Evolutionary conservation across 64 coral and sea anemone species (phyloP).

Genomic region (Trachythela sp.): DNA sequence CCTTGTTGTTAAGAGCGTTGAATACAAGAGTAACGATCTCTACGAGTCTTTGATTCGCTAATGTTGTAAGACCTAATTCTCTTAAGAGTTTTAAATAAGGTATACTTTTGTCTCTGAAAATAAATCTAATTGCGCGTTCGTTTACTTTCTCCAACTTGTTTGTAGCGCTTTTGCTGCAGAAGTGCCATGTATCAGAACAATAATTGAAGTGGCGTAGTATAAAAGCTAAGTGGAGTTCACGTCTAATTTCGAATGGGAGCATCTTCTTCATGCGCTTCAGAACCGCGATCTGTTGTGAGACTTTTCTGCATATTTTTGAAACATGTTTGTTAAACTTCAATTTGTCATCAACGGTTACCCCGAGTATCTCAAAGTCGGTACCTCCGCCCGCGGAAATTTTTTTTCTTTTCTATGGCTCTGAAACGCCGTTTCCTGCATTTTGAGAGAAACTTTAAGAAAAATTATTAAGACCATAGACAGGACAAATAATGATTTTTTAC

Average conservation of each 20-base stretch:
- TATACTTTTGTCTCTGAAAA: too few relatives aligned
- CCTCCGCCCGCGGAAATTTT: neutral
- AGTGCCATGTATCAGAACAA: slow-evolving; percentile 6
- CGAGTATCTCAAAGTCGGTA: too few relatives aligned
- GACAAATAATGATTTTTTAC: too few relatives aligned
- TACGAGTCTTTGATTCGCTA: too few relatives aligned
- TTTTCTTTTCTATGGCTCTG: neutral
- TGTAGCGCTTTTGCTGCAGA: neutral
- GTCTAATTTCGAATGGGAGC: slow-evolving; percentile 16
- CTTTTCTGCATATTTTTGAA: slow-evolving; percentile 23
- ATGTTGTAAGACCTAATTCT: too few relatives aligned
- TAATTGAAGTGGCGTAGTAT: slow-evolving; percentile 23
- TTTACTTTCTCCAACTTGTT: too few relatives aligned
- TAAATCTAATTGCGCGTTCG: too few relatives aligned
- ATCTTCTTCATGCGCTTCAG: slow-evolving; percentile 30
- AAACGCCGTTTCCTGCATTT: neutral
- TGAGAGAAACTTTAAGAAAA: neutral
- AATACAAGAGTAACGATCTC: too few relatives aligned
- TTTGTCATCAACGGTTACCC: slow-evolving; percentile 28
- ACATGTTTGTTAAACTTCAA: slow-evolving; percentile 35
- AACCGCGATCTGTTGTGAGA: slow-evolving; percentile 24
- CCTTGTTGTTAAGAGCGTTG: too few relatives aligned
- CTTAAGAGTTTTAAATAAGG: too few relatives aligned
- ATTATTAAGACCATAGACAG: neutral
- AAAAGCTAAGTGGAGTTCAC: neutral